Percentiles rank a stretch among this genome's conserved stretches.
These are phyloP conservation scores for Alouatta palliata DNA, from an alignment of 2,113 vertebrate genomes.

Conservation along the genomic window DNA sequence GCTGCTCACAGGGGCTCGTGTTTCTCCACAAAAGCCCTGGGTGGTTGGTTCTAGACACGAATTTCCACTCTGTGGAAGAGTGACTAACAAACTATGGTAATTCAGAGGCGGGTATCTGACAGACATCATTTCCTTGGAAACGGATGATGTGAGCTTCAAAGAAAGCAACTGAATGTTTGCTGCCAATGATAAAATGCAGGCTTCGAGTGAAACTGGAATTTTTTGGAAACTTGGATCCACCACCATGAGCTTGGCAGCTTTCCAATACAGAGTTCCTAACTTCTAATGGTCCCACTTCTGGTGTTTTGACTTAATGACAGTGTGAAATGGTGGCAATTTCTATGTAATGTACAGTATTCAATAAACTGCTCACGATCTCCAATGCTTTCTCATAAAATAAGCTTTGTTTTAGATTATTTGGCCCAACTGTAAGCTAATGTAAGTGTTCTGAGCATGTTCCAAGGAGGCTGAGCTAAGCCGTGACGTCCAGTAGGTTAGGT, in stretches of 20 bases:
- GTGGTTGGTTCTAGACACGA: not conserved
- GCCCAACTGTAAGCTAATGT: not conserved
- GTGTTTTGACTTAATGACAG: not conserved
- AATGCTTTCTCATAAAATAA: not conserved
- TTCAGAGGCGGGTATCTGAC: not conserved
- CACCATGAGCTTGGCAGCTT: not conserved
- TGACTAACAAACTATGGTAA: not conserved
- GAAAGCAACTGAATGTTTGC: not conserved
- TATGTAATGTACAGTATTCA: not conserved
- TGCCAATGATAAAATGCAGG: not conserved
- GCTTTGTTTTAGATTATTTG: not conserved
- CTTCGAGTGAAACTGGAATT: not conserved
- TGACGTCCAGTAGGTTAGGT: not conserved
- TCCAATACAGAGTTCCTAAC: not conserved
- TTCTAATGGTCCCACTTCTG: not conserved
- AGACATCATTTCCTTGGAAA: not conserved
- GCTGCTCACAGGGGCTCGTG: rapidly evolving
- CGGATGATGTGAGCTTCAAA: not conserved
- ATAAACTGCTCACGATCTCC: not conserved
- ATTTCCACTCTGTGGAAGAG: not conserved
- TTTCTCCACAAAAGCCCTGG: rapidly evolving
- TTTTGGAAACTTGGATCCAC: not conserved
- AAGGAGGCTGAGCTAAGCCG: not conserved
- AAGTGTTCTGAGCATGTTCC: not conserved
- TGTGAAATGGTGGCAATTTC: not conserved